These are phyloP conservation scores for Xiphophorus hellerii DNA, from an alignment of 2,113 vertebrate genomes.

Conservation along the genomic window DNA sequence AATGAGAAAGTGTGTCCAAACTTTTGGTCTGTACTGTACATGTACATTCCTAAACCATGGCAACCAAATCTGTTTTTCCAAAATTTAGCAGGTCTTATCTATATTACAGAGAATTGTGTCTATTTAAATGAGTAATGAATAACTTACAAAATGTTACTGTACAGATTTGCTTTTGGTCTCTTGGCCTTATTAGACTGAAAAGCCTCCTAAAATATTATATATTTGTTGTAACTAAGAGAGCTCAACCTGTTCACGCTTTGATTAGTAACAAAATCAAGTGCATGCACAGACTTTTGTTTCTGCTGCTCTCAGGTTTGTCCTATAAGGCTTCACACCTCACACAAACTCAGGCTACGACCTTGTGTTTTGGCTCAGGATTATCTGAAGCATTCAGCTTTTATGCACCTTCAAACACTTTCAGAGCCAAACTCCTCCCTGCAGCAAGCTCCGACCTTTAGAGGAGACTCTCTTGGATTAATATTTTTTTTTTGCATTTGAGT, in stretches of 20 bases:
- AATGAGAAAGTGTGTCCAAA: no score
- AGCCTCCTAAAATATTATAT: not conserved
- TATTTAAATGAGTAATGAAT: no score
- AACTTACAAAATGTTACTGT: no score
- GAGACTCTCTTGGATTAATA: not conserved
- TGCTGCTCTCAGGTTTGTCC: not conserved
- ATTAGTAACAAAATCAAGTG: no score
- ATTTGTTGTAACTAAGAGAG: not conserved
- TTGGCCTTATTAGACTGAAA: not conserved
- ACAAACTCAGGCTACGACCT: constrained; percentile 1
- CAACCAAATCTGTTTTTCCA: no score
- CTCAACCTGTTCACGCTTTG: no score
- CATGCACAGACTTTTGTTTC: not conserved
- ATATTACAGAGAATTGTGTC: no score
- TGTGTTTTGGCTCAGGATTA: constrained; percentile 17
- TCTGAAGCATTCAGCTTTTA: not conserved
- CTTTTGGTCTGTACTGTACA: no score
- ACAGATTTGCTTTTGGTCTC: not conserved
- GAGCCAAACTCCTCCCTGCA: not conserved
- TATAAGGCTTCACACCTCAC: not conserved
- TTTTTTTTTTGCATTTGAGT: no score
- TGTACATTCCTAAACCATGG: no score
- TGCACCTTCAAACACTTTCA: not conserved
- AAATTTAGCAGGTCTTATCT: no score
- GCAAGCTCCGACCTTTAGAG: not conserved